Evolutionary conservation across 1,140 invertebrate species (phyloP), one percentile per base, ranked within the genome.

Genomic region (Drosophila nannoptera): DNA sequence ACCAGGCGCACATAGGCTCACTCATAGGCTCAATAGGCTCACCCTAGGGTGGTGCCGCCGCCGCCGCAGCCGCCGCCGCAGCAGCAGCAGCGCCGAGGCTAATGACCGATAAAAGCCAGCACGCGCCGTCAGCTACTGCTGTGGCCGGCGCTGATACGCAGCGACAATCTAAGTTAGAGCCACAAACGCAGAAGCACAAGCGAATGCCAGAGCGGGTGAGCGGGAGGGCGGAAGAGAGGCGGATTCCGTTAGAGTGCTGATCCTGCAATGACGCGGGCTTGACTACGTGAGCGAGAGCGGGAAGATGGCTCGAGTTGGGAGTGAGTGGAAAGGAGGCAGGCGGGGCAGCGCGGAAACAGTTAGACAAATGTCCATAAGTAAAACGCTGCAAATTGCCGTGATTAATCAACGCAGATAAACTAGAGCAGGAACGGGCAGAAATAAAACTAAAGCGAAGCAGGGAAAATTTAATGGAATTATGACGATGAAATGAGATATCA

Each of bases 101-200:
- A 84, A 84, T 86, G 80, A 86, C 80, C 80, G 81, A 84, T 84
- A 84, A 84, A 86, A 71, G 48, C 60, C 49, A 86, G 77, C 77
- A 84, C 77, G 74, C 77, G 77, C 81, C 78, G 58, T 32, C 60
- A 58, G 8, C 67, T 33, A 29, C 33, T 40, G 8, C 45, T 54
- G 48, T 46, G 48, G 56, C 32, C 32, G 45, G 14, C 43, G 31
- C 54, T 62, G 49, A 70, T 58, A 70, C 35, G 33, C 33, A 14
- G 45, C 22, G 22, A 22, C 29, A 64, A 36, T 22, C 38, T 49
- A 48, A 56, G 35, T 33, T 33, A 65, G 12, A 50, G 46, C n/a
- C 11, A 9, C 31, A 46, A 33, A 29, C 12, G 45, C 7, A 29
- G 7, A 16, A 60, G 7, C 14, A 5, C 9, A 31, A 22, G 29